Evolutionary conservation across 2,888 invertebrate genomes (phyloP).

Genomic region (Cacoxenus indagator): DNA sequence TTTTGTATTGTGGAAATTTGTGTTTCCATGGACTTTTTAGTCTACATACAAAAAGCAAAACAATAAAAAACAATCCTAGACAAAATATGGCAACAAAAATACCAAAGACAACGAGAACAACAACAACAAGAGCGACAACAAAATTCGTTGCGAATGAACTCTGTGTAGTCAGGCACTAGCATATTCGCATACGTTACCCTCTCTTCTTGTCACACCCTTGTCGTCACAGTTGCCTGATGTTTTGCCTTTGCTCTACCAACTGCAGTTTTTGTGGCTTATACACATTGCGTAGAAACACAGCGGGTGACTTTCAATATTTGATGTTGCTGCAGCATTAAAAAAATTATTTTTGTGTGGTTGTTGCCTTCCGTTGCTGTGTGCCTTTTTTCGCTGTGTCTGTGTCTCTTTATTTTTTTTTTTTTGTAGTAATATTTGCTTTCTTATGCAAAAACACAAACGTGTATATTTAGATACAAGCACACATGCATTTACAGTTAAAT

Average conservation of each 20-base stretch:
- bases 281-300: not conserved
- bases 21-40: not conserved
- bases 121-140: not conserved
- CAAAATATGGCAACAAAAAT: not conserved
- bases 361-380: constrained; percentile 9
- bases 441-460: not conserved
- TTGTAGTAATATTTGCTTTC: not conserved
- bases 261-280: not conserved
- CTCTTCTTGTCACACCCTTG: not conserved
- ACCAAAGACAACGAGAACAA: not conserved
- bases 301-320: not conserved
- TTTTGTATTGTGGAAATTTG: too few species aligned
- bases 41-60: not conserved
- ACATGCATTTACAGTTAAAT: not conserved
- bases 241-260: not conserved
- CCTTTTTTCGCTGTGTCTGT: not conserved
- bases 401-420: not conserved
- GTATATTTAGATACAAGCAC: not conserved
- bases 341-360: not conserved
- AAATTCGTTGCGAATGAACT: constrained; percentile 14
- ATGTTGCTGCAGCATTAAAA: not conserved
- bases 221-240: not conserved
- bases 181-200: not conserved
- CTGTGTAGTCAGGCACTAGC: not conserved
- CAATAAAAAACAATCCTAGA: not conserved